These are phyloP conservation scores for Dicaeum eximium DNA, from an alignment of 2,113 vertebrate species.

Conservation along the genomic window DNA sequence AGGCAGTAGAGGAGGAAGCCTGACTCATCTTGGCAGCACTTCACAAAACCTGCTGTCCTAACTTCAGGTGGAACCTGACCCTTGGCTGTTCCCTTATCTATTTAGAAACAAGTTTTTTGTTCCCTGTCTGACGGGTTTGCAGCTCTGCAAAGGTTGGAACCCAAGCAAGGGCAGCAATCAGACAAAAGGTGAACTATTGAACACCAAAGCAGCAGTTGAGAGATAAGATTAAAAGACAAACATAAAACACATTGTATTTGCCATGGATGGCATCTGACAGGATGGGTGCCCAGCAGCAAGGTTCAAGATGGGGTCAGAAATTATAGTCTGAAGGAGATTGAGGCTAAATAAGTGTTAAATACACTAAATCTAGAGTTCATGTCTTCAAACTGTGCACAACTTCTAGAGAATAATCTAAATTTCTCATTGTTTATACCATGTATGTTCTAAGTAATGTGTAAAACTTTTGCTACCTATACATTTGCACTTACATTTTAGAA, in stretches of 20 bases:
- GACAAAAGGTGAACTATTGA: slow-evolving; percentile 18
- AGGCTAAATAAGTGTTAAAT: neutral
- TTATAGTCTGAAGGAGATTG: neutral
- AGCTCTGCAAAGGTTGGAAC: neutral
- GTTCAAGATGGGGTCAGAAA: neutral
- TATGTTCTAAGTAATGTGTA: neutral
- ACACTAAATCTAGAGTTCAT: neutral
- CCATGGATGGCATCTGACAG: neutral
- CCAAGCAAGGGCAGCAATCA: neutral
- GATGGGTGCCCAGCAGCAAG: neutral
- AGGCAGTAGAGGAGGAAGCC: neutral
- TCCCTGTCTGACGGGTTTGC: slow-evolving; percentile 20
- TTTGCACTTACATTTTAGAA: neutral
- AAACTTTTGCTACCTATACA: neutral
- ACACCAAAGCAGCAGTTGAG: neutral
- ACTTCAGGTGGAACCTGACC: neutral
- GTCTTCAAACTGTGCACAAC: neutral
- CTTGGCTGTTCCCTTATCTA: neutral
- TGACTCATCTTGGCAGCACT: neutral
- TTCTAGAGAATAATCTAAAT: neutral
- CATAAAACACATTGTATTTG: neutral
- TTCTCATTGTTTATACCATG: neutral
- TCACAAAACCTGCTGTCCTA: neutral
- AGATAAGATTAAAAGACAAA: slow-evolving; percentile 4
- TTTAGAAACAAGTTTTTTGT: neutral